Evolutionary conservation across 2,113 vertebrate genomes (phyloP).

Genomic region (Centropus bengalensis): DNA sequence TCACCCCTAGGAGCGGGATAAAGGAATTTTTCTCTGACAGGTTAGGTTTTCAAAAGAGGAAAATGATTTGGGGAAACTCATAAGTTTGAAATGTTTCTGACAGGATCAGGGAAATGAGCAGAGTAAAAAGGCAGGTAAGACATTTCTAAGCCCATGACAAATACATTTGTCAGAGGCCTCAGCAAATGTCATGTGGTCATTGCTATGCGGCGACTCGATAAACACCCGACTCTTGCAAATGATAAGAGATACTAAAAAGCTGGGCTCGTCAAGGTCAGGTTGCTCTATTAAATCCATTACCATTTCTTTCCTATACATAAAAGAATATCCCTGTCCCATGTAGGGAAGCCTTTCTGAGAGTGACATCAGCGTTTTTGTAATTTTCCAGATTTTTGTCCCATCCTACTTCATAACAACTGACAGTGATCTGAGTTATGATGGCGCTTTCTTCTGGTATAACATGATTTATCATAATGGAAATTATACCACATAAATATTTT

Average conservation of each 20-base stretch:
- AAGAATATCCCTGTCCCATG: neutral
- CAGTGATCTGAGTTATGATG: neutral
- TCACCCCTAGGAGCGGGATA: neutral
- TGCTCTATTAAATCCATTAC: neutral
- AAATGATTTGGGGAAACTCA: neutral
- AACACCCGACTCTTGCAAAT: neutral
- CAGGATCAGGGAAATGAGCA: neutral
- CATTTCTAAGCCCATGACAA: neutral
- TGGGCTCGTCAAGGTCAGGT: neutral
- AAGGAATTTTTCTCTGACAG: neutral
- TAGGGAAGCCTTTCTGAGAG: neutral
- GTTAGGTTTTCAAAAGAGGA: neutral
- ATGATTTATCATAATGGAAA: neutral
- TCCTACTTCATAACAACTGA: neutral
- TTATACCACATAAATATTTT: neutral
- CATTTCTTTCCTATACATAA: neutral
- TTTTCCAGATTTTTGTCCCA: neutral
- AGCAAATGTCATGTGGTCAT: neutral
- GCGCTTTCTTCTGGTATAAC: neutral
- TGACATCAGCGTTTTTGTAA: neutral
- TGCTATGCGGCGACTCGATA: neutral
- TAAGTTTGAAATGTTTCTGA: neutral
- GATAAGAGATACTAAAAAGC: neutral
- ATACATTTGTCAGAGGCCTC: neutral
- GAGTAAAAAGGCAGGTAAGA: neutral